A percentile compares a stretch with the other conserved stretches of the same genome.
Evolutionary conservation across 92 coral and sea anemone genomes (phyloP).

Genomic region (Zoanthus sansibaricus): DNA sequence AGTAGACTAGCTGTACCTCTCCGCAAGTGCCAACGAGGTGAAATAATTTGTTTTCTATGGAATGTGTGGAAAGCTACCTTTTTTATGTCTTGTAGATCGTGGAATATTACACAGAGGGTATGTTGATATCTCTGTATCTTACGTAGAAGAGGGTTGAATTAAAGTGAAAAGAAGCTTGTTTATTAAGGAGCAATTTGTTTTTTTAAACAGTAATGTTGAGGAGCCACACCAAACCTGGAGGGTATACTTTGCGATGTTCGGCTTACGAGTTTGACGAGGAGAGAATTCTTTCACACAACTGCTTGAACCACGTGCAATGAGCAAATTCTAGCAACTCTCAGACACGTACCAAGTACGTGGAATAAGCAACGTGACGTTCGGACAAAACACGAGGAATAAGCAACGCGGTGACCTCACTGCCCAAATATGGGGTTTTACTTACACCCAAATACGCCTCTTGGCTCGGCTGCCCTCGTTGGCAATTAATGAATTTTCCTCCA

Average conservation of each 20-base stretch:
- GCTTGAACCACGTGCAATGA: no score
- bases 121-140: conserved; percentile 25
- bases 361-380: no score
- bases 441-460: not conserved
- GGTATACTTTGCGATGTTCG: no score
- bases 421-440: not conserved
- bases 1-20: not conserved
- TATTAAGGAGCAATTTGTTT: not conserved
- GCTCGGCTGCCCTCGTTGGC: no score
- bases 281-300: no score
- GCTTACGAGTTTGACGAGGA: no score
- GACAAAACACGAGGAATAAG: not conserved
- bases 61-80: not conserved
- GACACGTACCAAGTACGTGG: not conserved
- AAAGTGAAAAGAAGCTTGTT: not conserved
- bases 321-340: no score
- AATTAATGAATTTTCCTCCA: no score
- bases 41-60: not conserved
- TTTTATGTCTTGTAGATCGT: not conserved
- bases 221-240: no score
- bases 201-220: no score
- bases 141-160: not conserved
- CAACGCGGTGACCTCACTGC: not conserved
- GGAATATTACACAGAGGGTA: conserved; percentile 22
- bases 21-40: conserved; percentile 23